Base-by-base conservation (phyloP, 2,797 vertebrate species). In the Merluccius polli region DNA sequence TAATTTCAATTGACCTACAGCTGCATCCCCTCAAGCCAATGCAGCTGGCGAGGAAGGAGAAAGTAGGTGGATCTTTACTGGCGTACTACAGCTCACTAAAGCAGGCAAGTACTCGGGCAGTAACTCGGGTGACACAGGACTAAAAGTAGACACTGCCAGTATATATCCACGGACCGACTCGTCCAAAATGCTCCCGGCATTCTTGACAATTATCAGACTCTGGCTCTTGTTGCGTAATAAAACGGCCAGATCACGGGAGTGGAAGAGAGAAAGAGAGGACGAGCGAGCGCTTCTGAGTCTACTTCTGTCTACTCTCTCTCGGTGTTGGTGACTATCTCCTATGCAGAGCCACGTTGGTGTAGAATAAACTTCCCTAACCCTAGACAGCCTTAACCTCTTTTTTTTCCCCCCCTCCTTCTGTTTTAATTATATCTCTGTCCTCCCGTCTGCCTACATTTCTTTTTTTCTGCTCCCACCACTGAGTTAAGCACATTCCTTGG, bases 401-500 rank as follows among this genome's bases (percentile, higher is more conserved):
- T 59, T 70, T 15, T 72, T n/a, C 63, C 75, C 24, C 76, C 2
- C 16, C 70, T 38, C n/a, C n/a, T 24, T 24, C 52, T 59, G 52
- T 59, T 36, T 36, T 71, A 71, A 36, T 36, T 71, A 36, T 71
- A 36, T 36, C 70, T 71, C n/a, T 68, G 27, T 73, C 72, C 77
- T 80, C 65, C 65, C 27, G 36, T 83, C 76, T 79, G 80, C 44
- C 63, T 68, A 73, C 3, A 76, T 59, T 81, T 82, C 83, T 35
- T 87, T 83, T 85, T 80, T 84, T 86, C 78, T 83, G 83, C 84
- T 86, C 87, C 86, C 78, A 76, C 88, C 87, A 86, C 86, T 85
- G 83, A 90, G 87, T 69, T 89, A 87, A 87, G 87, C 84, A 87
- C 89, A 91, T 94, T 93, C 92, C 90, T 90, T 88, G 83, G 87